Percentiles rank a stretch among this genome's conserved stretches.
Conservation (phyloP, 2,888 invertebrate genomes). For the Himalopsyche tibetana region DNA sequence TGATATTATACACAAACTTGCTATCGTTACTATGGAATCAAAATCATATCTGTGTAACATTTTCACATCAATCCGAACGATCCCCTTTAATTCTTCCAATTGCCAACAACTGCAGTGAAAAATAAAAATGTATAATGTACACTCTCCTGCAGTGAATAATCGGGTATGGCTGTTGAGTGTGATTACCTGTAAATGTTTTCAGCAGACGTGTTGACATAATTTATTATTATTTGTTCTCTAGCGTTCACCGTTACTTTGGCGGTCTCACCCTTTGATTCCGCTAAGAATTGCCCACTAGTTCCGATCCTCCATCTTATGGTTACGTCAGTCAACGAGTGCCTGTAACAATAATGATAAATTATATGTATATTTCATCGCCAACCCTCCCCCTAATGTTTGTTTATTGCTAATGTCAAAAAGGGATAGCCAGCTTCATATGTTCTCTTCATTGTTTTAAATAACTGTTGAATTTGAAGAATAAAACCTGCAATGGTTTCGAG, state of each 20-base stretch:
- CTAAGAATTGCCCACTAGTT: constrained; percentile 57
- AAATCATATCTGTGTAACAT: constrained; percentile 73
- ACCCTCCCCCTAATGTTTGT: no score
- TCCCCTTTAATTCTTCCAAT: constrained; percentile 77
- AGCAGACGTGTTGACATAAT: constrained; percentile 75
- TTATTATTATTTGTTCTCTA: constrained; percentile 78
- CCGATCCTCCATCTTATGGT: constrained; percentile 55
- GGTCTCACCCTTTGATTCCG: constrained; percentile 70
- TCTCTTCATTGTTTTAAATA: no score
- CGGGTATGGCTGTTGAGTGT: background rate
- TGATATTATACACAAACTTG: constrained; percentile 70
- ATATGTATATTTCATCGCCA: background rate
- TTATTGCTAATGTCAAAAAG: no score
- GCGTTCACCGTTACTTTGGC: constrained; percentile 77
- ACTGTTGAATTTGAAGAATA: no score
- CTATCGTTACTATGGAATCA: constrained; percentile 71
- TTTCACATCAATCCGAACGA: constrained; percentile 78
- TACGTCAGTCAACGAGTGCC: constrained; percentile 45
- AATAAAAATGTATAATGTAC: background rate
- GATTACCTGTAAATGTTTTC: constrained; percentile 78
- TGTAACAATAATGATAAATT: background rate
- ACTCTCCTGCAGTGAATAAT: background rate
- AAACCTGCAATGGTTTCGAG: no score
- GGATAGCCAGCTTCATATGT: no score
- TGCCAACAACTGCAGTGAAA: constrained; percentile 81